Evolutionary conservation across 23 tunicate species (phyloP).

Genomic region (Styela clava): DNA sequence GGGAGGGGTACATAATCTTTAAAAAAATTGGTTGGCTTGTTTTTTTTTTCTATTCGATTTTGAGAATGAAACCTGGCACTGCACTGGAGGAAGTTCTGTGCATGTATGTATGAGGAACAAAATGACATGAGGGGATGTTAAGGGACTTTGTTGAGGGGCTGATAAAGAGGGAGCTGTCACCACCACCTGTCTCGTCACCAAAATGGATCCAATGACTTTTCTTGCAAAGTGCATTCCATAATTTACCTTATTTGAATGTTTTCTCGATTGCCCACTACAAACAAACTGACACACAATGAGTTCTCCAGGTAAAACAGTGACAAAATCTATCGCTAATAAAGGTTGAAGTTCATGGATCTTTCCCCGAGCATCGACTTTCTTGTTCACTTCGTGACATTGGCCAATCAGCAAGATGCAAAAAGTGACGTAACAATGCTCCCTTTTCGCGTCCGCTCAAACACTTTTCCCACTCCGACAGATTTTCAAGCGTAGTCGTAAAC

Average conservation of each 20-base stretch:
- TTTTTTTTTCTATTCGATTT: too few species aligned
- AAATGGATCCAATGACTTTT: conserved; percentile 72
- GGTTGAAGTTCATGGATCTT: conserved; percentile 65
- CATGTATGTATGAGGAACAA: conserved; percentile 47
- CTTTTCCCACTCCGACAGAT: too few species aligned
- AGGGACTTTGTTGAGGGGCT: conserved; percentile 42
- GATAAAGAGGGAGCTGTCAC: conserved; percentile 45
- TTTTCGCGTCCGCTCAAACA: too few species aligned
- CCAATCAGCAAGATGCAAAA: too few species aligned
- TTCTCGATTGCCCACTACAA: conserved; percentile 77
- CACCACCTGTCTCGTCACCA: conserved; percentile 59
- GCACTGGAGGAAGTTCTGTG: conserved; percentile 57
- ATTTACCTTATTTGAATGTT: conserved; percentile 60
- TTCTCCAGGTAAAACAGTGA: conserved; percentile 79
- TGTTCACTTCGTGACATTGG: too few species aligned
- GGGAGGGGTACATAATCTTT: too few species aligned
- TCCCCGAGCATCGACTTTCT: too few species aligned
- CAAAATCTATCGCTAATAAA: conserved; percentile 80
- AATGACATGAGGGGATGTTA: conserved; percentile 78
- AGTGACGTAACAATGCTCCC: too few species aligned
- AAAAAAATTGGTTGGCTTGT: too few species aligned
- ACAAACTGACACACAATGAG: conserved; percentile 56
- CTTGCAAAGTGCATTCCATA: conserved; percentile 77
- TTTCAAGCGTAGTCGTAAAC: too few species aligned
- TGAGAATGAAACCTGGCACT: too few species aligned